Evolutionary conservation across 2,113 vertebrate species (phyloP).

Genomic region (Electrona antarctica): DNA sequence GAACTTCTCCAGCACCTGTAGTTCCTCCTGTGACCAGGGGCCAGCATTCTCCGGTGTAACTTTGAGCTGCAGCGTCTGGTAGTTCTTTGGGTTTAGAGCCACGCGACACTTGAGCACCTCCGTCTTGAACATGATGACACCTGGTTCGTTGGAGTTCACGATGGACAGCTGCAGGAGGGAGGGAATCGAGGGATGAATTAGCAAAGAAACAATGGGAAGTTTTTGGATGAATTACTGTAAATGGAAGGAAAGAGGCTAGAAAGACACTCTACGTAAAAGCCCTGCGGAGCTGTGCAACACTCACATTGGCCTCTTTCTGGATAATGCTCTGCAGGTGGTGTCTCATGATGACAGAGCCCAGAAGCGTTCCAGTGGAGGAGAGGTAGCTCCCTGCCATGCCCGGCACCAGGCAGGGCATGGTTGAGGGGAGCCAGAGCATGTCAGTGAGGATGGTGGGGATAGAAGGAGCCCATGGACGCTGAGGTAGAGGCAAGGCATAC

Average conservation of each 20-base stretch:
- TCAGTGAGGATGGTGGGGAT: conserved; percentile 98
- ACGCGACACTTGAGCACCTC: conserved; percentile 96
- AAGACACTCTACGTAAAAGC: conserved; percentile 1
- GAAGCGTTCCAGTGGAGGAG: conserved; percentile 97
- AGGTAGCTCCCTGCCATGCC: conserved; percentile 97
- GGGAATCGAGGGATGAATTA: neutral
- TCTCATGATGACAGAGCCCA: conserved; percentile 98
- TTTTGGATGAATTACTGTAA: too few species aligned
- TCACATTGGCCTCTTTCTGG: conserved; percentile 88
- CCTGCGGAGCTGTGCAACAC: conserved; percentile 14
- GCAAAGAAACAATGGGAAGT: neutral
- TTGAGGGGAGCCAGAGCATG: conserved; percentile 94
- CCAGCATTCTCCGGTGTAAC: conserved; percentile 96
- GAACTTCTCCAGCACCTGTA: conserved; percentile 97
- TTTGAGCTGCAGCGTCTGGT: conserved; percentile 97
- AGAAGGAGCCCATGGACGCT: conserved; percentile 98
- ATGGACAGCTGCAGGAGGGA: conserved; percentile 85
- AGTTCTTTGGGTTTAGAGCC: conserved; percentile 96
- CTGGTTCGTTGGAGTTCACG: conserved; percentile 96
- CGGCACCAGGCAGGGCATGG: conserved; percentile 92
- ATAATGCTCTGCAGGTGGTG: conserved; percentile 98
- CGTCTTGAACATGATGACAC: conserved; percentile 98
- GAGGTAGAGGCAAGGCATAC: conserved; percentile 99
- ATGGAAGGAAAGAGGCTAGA: neutral
- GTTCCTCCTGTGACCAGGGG: conserved; percentile 96